Evolutionary conservation across 2,113 vertebrate genomes (phyloP).

Genomic region (Arenaria interpres): DNA sequence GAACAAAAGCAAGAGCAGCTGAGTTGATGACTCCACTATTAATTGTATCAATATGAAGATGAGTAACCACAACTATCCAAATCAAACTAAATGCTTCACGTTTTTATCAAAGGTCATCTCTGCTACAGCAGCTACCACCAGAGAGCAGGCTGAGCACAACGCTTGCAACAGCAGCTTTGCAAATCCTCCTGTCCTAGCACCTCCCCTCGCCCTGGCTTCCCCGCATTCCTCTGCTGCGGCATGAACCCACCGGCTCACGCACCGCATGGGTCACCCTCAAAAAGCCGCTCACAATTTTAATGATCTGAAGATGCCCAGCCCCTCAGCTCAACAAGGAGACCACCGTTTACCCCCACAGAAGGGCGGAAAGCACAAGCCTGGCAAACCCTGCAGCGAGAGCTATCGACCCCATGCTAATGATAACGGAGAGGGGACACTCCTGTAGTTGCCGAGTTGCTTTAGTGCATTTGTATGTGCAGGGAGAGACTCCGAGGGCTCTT

Average conservation of each 20-base stretch:
- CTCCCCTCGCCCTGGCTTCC: not conserved
- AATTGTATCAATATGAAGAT: not conserved
- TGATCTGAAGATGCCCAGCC: not conserved
- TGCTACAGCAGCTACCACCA: slow-evolving; percentile 52
- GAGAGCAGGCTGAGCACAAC: slow-evolving; percentile 61
- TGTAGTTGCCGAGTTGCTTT: fast-evolving
- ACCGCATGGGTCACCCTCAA: not conserved
- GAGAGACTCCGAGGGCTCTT: not conserved
- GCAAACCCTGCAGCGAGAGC: not conserved
- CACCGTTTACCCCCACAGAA: not conserved
- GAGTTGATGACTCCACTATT: not conserved
- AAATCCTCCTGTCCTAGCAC: slow-evolving; percentile 35
- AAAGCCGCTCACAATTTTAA: not conserved
- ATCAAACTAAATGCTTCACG: not conserved
- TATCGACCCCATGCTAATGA: fast-evolving
- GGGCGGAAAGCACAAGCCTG: not conserved
- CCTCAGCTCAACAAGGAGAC: not conserved
- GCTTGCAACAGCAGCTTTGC: not conserved
- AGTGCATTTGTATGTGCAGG: not conserved
- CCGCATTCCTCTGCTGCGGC: not conserved
- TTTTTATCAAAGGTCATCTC: slow-evolving; percentile 51
- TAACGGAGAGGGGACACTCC: not conserved
- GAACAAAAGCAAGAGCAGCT: slow-evolving; percentile 7
- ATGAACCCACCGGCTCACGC: fast-evolving
- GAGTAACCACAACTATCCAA: not conserved